Evolutionary conservation across 1,140 invertebrate genomes (phyloP).

Genomic region (Druon quercuslanigerum): DNA sequence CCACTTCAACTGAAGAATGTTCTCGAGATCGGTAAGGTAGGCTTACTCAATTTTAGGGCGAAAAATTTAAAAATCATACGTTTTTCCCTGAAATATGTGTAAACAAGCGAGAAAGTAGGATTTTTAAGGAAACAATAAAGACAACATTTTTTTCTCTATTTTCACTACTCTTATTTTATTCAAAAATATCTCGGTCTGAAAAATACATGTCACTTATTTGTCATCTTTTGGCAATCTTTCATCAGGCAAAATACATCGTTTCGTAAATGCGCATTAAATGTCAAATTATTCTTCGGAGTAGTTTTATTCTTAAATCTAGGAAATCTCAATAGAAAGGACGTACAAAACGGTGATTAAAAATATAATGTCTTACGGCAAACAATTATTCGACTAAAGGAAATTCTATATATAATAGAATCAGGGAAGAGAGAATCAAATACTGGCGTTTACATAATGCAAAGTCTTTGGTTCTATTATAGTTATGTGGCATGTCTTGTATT

Average conservation of each 20-base stretch:
- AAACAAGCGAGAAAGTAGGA: no score
- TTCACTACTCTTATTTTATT: constrained; percentile 66
- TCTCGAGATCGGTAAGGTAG: no score
- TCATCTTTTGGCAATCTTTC: constrained; percentile 64
- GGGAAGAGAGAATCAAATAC: constrained; percentile 63
- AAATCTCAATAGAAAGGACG: constrained; percentile 48
- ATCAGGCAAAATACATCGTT: constrained; percentile 52
- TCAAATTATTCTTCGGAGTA: constrained; percentile 43
- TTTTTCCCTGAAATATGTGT: no score
- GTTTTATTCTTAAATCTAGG: constrained; percentile 47
- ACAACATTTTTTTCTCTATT: background rate
- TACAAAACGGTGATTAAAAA: constrained; percentile 46
- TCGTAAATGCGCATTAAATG: constrained; percentile 40
- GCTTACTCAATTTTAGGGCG: no score
- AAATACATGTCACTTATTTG: constrained; percentile 67
- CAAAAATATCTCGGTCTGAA: constrained; percentile 72
- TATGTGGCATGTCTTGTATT: constrained; percentile 46
- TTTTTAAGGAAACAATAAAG: background rate
- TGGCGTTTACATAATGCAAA: constrained; percentile 62
- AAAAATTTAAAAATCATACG: no score
- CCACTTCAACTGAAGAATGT: no score
- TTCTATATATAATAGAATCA: constrained; percentile 44
- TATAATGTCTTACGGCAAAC: constrained; percentile 25
- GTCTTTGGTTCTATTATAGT: constrained; percentile 69
- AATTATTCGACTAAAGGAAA: constrained; percentile 30